Evolutionary conservation across 1,140 invertebrate genomes (phyloP).

Genomic region (Popillia japonica): DNA sequence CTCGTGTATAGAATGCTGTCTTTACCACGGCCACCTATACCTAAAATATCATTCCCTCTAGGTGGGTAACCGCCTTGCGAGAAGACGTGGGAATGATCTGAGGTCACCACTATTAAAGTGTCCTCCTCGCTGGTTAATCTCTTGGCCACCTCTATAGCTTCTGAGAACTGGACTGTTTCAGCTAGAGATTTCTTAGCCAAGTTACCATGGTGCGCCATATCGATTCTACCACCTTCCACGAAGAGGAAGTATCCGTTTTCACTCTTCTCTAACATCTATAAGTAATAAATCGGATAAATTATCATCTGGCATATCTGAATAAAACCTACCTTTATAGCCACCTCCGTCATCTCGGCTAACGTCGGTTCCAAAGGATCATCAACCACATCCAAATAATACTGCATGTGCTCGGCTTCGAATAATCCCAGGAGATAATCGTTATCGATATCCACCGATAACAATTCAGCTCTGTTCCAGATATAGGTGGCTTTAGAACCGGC

Average conservation of each 20-base stretch:
- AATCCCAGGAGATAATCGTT: conserved; percentile 69
- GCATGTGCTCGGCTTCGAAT: conserved; percentile 64
- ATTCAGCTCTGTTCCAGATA: conserved; percentile 68
- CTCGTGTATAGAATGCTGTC: conserved; percentile 73
- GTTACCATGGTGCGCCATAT: conserved; percentile 74
- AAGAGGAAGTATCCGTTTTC: conserved; percentile 74
- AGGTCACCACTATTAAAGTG: conserved; percentile 71
- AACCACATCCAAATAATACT: conserved; percentile 66
- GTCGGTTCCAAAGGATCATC: conserved; percentile 64
- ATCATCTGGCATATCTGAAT: too few species aligned
- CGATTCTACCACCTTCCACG: conserved; percentile 76
- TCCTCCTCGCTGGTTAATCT: conserved; percentile 58
- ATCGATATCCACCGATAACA: conserved; percentile 52
- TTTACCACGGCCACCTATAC: conserved; percentile 61
- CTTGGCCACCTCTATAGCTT: conserved; percentile 68
- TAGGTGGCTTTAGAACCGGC: conserved; percentile 60
- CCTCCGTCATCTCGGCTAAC: conserved; percentile 80
- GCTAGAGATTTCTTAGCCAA: conserved; percentile 69
- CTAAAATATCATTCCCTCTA: conserved; percentile 75
- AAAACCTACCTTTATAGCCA: conserved; percentile 71
- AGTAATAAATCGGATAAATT: background rate
- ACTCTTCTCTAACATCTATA: conserved; percentile 69
- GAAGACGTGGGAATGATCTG: conserved; percentile 75
- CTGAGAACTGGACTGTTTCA: conserved; percentile 73
- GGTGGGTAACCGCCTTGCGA: conserved; percentile 71